Conservation (phyloP, 2,888 invertebrate species). For the Plemyria rubiginata region DNA sequence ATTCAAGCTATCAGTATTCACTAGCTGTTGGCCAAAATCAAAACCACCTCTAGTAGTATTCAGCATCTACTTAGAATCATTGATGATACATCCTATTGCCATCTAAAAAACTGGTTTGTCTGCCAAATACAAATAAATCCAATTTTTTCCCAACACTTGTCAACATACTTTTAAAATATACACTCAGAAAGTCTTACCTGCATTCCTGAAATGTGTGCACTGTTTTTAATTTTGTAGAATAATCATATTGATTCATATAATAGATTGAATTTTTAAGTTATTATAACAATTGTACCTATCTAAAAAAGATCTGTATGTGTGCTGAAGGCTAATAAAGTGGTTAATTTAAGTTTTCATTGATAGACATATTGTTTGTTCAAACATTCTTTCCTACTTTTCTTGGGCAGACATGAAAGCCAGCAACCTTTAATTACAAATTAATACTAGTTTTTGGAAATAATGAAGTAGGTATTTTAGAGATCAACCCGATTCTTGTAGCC, state of each 20-base stretch:
- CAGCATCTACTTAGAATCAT: no score
- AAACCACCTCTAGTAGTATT: slow-evolving; percentile 1
- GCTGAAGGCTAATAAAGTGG: no score
- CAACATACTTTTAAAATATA: background rate
- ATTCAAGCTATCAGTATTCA: background rate
- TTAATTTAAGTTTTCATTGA: no score
- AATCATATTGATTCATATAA: no score
- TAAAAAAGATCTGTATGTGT: no score
- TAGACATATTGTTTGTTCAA: background rate
- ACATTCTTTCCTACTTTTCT: no score
- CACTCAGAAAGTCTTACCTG: background rate
- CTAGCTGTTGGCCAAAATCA: background rate
- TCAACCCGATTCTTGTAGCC: background rate
- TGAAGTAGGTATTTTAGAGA: background rate
- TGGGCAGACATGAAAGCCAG: background rate
- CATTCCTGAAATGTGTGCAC: background rate
- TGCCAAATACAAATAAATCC: slow-evolving; percentile 5
- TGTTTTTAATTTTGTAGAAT: background rate
- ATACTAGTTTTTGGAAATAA: background rate
- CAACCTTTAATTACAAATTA: background rate
- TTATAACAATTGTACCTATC: no score
- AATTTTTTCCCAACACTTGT: background rate
- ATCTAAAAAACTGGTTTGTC: slow-evolving; percentile 35
- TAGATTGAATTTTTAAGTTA: no score
- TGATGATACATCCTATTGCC: slow-evolving; percentile 7